Evolutionary conservation across 2,888 invertebrate genomes (phyloP).

Genomic region (Melikaiella ostensackeni): DNA sequence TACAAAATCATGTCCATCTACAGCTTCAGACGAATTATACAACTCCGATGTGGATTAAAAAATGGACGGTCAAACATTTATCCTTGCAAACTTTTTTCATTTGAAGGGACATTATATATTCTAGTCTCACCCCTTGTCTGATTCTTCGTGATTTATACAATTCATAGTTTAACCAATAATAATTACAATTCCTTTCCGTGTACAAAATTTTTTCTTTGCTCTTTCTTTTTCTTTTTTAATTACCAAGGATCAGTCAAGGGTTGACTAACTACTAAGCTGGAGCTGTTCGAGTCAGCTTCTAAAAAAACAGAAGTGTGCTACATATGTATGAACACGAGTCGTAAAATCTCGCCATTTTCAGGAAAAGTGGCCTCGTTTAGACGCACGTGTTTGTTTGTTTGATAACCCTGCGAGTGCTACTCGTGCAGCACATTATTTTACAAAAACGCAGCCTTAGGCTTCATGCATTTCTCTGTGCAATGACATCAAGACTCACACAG

Average conservation of each 20-base stretch:
- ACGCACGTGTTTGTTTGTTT: conserved; percentile 38
- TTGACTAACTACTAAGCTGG: background rate
- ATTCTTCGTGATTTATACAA: background rate
- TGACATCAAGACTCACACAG: background rate
- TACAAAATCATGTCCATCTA: background rate
- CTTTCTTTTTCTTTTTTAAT: background rate
- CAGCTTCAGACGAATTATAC: conserved; percentile 1
- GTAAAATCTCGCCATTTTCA: background rate
- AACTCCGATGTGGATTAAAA: background rate
- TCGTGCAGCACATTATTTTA: background rate
- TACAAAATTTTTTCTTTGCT: no score
- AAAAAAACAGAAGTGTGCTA: background rate
- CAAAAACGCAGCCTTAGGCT: conserved; percentile 17
- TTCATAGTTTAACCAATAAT: background rate
- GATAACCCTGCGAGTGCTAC: conserved; percentile 28
- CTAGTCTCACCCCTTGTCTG: background rate
- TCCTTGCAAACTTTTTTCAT: background rate
- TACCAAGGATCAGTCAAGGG: background rate
- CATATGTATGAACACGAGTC: background rate
- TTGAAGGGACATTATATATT: background rate
- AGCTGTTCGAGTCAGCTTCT: background rate
- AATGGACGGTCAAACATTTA: background rate
- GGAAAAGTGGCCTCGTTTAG: conserved; percentile 39
- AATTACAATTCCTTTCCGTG: background rate
- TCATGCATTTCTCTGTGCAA: background rate